Evolutionary conservation across 2,888 invertebrate species (phyloP).

Genomic region (Saturnia japonica): DNA sequence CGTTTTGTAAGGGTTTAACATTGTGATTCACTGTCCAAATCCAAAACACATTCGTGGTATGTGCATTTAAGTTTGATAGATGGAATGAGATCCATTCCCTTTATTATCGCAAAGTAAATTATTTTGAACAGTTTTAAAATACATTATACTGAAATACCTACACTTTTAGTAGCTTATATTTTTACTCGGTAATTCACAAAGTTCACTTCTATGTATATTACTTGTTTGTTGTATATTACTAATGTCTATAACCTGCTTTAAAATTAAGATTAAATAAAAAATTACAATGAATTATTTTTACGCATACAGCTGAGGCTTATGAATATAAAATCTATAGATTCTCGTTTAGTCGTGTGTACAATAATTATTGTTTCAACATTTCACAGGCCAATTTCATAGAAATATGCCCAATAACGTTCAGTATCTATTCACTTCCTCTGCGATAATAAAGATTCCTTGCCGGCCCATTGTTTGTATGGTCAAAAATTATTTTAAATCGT

Average conservation of each 20-base stretch:
- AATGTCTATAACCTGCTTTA: background rate
- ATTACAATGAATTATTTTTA: background rate
- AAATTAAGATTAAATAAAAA: background rate
- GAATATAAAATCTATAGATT: slow-evolving; percentile 53
- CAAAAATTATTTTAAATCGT: slow-evolving; percentile 75
- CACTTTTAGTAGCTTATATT: background rate
- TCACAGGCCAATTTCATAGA: slow-evolving; percentile 54
- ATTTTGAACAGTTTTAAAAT: background rate
- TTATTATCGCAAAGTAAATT: slow-evolving; percentile 8
- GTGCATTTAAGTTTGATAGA: slow-evolving; percentile 3
- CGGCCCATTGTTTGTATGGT: slow-evolving; percentile 65
- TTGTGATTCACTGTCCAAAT: slow-evolving; percentile 21
- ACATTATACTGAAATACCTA: background rate
- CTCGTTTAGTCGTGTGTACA: slow-evolving; percentile 31
- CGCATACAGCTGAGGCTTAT: slow-evolving; percentile 43
- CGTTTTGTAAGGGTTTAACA: slow-evolving; percentile 20
- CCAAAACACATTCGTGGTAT: slow-evolving; percentile 9
- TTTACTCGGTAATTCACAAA: background rate
- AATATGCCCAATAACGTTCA: slow-evolving; percentile 58
- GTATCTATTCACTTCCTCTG: slow-evolving; percentile 77
- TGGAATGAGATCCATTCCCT: background rate
- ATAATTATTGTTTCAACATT: slow-evolving; percentile 65
- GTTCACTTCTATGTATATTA: too few relatives aligned
- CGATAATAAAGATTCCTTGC: slow-evolving; percentile 69
- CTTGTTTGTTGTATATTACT: too few relatives aligned